Evolutionary conservation across 2,113 vertebrate species (phyloP).

Genomic region (Ceratotherium simum): DNA sequence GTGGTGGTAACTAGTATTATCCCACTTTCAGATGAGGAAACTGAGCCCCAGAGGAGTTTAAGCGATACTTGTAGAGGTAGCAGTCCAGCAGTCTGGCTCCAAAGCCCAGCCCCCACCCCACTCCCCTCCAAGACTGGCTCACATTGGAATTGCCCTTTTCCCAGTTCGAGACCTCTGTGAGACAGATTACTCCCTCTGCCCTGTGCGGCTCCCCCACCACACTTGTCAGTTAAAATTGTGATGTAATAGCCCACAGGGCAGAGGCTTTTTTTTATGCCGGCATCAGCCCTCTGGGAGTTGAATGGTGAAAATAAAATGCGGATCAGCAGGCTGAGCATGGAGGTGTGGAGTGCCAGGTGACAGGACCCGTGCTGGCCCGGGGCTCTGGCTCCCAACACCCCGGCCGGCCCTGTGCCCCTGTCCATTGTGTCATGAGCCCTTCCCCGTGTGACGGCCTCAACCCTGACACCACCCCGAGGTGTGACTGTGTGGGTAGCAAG

Average conservation of each 20-base stretch:
- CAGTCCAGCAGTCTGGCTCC: background rate
- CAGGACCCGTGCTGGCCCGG: background rate
- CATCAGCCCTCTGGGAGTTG: constrained; percentile 57
- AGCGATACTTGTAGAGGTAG: background rate
- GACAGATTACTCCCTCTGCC: background rate
- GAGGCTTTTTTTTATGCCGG: constrained; percentile 55
- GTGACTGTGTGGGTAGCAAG: background rate
- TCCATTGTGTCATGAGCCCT: background rate
- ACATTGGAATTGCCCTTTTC: background rate
- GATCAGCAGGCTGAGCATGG: background rate
- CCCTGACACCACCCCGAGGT: background rate
- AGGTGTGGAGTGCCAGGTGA: background rate
- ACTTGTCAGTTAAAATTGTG: constrained; percentile 62
- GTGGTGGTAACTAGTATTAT: too few species aligned
- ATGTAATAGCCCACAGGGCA: constrained; percentile 50
- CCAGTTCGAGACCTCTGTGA: constrained; percentile 20
- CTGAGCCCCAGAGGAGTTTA: background rate
- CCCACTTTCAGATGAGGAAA: background rate
- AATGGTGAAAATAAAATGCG: constrained; percentile 15
- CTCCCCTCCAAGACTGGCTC: background rate
- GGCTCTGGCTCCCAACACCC: background rate
- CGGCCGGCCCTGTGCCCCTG: background rate
- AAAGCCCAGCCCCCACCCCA: background rate
- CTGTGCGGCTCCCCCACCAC: background rate
- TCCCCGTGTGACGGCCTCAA: background rate